These are phyloP conservation scores for Delia radicum DNA, from an alignment of 1,140 invertebrate genomes.

Conservation along the genomic window DNA sequence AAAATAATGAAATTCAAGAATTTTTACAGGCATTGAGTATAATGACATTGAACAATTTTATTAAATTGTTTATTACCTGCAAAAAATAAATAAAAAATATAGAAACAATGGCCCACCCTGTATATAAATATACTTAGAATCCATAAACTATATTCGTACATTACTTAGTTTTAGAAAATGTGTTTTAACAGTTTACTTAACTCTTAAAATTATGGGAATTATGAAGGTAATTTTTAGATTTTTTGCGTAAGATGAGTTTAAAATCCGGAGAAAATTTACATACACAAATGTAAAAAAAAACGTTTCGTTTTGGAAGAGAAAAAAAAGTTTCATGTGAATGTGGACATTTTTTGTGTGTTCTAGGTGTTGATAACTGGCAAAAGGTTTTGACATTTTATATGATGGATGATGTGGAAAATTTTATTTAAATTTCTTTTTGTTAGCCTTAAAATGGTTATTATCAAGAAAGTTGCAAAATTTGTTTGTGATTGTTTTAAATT, in stretches of 20 bases:
- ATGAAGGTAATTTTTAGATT: background rate
- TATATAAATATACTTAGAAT: no score
- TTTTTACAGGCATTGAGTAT: no score
- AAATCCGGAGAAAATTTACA: background rate
- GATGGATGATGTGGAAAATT: constrained; percentile 8
- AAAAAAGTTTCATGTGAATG: no score
- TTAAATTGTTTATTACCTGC: no score
- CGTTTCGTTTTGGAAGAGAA: background rate
- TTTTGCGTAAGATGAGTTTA: background rate
- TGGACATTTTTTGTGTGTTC: no score
- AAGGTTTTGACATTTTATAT: constrained; percentile 25
- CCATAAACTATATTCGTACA: no score
- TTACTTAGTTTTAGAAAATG: background rate
- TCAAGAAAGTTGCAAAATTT: background rate
- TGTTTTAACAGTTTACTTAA: background rate
- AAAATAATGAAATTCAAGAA: no score
- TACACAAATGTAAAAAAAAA: background rate
- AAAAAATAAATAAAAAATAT: no score
- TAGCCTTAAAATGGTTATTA: background rate
- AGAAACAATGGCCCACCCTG: no score
- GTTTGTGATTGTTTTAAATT: background rate
- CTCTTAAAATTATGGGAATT: background rate
- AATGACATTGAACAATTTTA: no score
- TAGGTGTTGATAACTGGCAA: background rate
- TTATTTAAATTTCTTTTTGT: background rate